Conservation (phyloP, 2,113 vertebrate species). For the Phyllostomus discolor region DNA sequence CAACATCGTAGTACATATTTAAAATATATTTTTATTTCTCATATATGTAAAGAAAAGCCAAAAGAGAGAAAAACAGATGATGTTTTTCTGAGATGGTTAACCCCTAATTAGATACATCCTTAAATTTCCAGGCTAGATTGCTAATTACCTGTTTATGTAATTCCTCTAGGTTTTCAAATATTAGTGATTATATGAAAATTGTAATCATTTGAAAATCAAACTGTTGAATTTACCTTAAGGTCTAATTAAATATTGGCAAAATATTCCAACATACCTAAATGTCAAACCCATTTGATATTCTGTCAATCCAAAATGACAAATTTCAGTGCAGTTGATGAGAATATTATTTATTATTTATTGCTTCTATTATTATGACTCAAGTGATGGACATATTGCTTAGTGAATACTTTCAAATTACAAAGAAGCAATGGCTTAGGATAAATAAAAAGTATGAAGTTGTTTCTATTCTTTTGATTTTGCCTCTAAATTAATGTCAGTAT, state of each 20-base stretch:
- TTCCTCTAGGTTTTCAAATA: not conserved
- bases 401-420: not conserved
- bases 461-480: not conserved
- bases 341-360: not conserved
- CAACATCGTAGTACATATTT: not conserved
- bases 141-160: not conserved
- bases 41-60: not conserved
- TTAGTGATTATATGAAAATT: not conserved
- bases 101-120: not conserved
- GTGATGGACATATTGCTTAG: not conserved
- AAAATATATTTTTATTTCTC: not conserved
- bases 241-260: conserved; percentile 1
- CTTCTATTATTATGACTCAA: not conserved
- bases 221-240: not conserved
- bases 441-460: not conserved
- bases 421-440: not conserved
- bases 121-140: not conserved
- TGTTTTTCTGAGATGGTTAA: not conserved
- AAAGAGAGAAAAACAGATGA: not conserved
- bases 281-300: not conserved
- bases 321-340: not conserved
- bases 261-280: not conserved
- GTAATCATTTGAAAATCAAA: not conserved
- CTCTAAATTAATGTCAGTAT: not conserved
- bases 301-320: not conserved